Conservation (phyloP, 2,113 vertebrate genomes). For the Tupaia chinensis region DNA sequence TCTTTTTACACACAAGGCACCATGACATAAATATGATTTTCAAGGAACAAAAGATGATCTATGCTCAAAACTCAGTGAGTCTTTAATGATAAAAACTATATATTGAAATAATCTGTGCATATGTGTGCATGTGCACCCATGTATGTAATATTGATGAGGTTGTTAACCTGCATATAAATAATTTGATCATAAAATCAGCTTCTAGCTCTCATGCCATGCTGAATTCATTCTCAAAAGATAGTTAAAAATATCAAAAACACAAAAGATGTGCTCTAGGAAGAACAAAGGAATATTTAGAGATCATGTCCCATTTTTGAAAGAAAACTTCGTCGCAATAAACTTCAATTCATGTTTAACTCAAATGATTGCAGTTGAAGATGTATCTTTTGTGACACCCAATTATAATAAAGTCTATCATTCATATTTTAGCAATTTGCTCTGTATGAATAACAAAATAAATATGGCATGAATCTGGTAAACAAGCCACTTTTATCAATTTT, state of each 20-base stretch:
- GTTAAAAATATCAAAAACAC: too few species aligned
- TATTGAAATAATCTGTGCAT: not conserved
- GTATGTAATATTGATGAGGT: not conserved
- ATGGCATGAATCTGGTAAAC: not conserved
- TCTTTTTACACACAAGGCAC: not conserved
- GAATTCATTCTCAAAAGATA: not conserved
- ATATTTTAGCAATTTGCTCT: not conserved
- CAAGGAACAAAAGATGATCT: not conserved
- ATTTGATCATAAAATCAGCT: not conserved
- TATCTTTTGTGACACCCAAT: not conserved
- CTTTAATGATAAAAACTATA: not conserved
- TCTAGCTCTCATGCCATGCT: not conserved
- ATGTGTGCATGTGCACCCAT: not conserved
- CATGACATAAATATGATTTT: not conserved
- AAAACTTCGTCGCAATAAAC: not conserved
- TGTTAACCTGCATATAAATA: not conserved
- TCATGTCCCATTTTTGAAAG: not conserved
- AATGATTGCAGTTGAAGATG: not conserved
- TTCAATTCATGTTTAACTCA: constrained; percentile 24
- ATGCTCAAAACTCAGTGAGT: not conserved
- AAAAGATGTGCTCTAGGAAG: not conserved
- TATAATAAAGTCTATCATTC: not conserved
- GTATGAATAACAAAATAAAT: not conserved
- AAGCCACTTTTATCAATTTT: not conserved
- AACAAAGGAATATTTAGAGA: not conserved